Evolutionary conservation across 2,888 invertebrate genomes (phyloP).

Genomic region (Cynaeus angustus): DNA sequence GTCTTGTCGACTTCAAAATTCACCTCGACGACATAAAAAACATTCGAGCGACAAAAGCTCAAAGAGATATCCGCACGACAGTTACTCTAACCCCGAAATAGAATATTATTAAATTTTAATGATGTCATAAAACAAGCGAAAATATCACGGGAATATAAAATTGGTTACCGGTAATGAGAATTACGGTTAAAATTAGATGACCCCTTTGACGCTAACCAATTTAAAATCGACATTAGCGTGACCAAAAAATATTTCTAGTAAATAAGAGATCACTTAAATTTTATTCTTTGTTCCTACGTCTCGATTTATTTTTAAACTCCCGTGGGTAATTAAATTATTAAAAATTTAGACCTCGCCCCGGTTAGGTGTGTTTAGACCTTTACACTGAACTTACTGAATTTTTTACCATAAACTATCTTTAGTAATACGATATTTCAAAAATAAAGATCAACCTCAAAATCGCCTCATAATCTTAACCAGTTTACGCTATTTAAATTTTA

Average conservation of each 20-base stretch:
- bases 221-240: conserved; percentile 27
- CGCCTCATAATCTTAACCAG: conserved; percentile 37
- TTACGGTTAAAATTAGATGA: conserved; percentile 36
- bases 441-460: conserved; percentile 35
- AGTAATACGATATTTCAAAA: conserved; percentile 39
- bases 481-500: conserved; percentile 44
- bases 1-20: conserved; percentile 25
- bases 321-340: conserved; percentile 21
- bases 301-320: conserved; percentile 21
- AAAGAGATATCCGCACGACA: not conserved
- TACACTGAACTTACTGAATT: conserved; percentile 28
- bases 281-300: not conserved
- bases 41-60: not conserved
- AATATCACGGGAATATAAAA: conserved; percentile 24
- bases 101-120: conserved; percentile 32
- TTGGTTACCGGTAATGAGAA: conserved; percentile 27
- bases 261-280: conserved; percentile 31
- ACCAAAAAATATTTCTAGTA: conserved; percentile 29
- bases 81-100: conserved; percentile 12
- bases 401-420: conserved; percentile 20
- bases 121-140: conserved; percentile 23
- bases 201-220: conserved; percentile 31
- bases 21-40: conserved; percentile 19
- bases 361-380: conserved; percentile 4
- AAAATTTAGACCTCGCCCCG: conserved; percentile 17